Base-by-base conservation (phyloP, 2,797 vertebrate species). In the Lacerta agilis region DNA sequence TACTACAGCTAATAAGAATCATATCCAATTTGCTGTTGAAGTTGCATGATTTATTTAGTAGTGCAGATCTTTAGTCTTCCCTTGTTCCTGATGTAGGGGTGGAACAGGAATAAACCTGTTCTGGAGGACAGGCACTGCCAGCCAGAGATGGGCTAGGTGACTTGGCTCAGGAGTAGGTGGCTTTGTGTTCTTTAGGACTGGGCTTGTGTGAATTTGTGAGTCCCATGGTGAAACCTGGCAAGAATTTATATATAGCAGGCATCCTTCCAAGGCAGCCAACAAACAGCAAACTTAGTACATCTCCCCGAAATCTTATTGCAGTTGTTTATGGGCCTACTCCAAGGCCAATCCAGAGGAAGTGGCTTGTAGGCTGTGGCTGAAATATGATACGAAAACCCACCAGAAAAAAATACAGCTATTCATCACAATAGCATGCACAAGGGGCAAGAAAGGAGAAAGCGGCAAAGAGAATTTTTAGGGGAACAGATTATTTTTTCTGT, bases 261-360 rank as follows among this genome's bases (percentile, higher is more conserved):
- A 33, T 41, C 81, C 36, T 78, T 83, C 45, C 73, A 83, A 83
- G 75, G 25, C 87, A 83, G 64, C 73, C 64, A 88, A 88, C 38
- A 38, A 72, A 79, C 15, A 83, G 36, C 20, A 87, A 78, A 43
- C 73, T 67, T 77, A 49, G 41, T 67, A 72, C 80, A 69, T 78
- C 43, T 83, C 36, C 66, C 61, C 38, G 64, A 88, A 69, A 69
- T 58, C 33, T 55, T 77, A 69, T 71, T 69, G n/a, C 43, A 88
- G 49, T 88, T 27, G 64, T 88, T 88, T 58, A 71, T 78, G 45
- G 45, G 45, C 58, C 66, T 72, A 58, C 66, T 86, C 77, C 77
- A 86, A 86, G 77, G 77, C 43, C 78, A 79, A 80, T 80, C 33
- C 33, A 61, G 66, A 86, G 67, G 25, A 86, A 86, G 45, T 41